Base-by-base conservation (phyloP, 2,113 vertebrate species). In the Chionodraco myersi region DNA sequence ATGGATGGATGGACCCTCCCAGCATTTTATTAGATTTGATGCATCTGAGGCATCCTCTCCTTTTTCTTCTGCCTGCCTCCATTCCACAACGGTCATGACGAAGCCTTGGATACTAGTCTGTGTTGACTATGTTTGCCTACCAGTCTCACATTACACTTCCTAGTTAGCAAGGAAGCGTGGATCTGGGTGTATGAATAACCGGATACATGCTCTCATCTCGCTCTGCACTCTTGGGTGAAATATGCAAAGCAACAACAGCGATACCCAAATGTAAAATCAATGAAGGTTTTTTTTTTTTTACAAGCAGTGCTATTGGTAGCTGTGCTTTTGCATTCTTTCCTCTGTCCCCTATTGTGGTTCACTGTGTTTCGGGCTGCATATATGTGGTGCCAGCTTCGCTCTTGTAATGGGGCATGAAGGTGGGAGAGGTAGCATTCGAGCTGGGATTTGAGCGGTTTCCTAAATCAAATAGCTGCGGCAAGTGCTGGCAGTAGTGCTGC, bases 241-340 rank as follows among this genome's bases (percentile, higher is more conserved):
- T 45, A 88, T 85, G 77, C 84, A 92, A 91, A 91, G 75, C 6
- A 66, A 45, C 56, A 44, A 14, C 13, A 3, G 8, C 21, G 74
- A 90, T 83, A 85, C 56, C 16, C 80, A 87, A 82, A 92, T 89
- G 58, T 48, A 58, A 41, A 89, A 88, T 53, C 77, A 66, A 16
- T 41, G 6, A 12, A 65, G 68, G 47, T 68, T 82, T 6, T 41
- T 41, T 26, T 26, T 41, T 44, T 11, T 89, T 66, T 60, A 77
- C 3, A 10, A 75, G 52, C 23, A 0, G 10, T 18, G 6, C 52
- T 23, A 14, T 12, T 77, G 18, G 72, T 75, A 59, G 54, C 65
- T 54, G 57, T 64, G 74, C n/a, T 69, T 9, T n/a, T 56, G 36
- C 21, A 62, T 54, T 62, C 54, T 56, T 13, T 18, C 53, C 3